A percentile compares a stretch with the other conserved stretches of the same genome.
Evolutionary conservation across 2,888 invertebrate genomes (phyloP).

Genomic region (Neoitamus cyanurus): DNA sequence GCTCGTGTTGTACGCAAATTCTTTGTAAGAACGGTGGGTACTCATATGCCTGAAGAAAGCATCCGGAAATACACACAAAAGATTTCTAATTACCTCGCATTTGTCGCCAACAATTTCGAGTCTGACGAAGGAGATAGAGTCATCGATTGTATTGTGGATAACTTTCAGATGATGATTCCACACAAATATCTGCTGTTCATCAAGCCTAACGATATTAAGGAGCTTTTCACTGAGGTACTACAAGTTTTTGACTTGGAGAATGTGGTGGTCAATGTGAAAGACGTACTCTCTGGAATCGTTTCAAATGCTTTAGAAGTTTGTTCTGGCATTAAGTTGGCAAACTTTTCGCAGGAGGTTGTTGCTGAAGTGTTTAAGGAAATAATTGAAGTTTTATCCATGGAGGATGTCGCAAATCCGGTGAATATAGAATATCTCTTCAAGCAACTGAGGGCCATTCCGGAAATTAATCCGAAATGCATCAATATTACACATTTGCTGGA

Average conservation of each 20-base stretch:
- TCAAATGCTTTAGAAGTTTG: constrained; percentile 45
- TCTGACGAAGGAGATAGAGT: constrained; percentile 61
- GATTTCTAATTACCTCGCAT: constrained; percentile 61
- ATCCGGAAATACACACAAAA: constrained; percentile 61
- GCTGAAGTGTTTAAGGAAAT: constrained; percentile 49
- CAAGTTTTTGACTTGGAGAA: constrained; percentile 59
- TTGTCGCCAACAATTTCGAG: constrained; percentile 62
- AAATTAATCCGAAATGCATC: constrained; percentile 60
- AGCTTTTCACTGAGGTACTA: constrained; percentile 61
- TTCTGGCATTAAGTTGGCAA: not conserved
- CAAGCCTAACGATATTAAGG: constrained; percentile 58
- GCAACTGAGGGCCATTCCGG: constrained; percentile 57
- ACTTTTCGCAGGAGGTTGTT: constrained; percentile 47
- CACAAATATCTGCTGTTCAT: constrained; percentile 61
- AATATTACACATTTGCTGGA: constrained; percentile 58
- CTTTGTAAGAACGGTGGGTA: constrained; percentile 58
- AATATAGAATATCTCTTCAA: constrained; percentile 55
- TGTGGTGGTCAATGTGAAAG: constrained; percentile 60
- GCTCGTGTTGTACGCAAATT: constrained; percentile 61
- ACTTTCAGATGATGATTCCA: constrained; percentile 61
- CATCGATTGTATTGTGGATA: constrained; percentile 60
- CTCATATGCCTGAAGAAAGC: constrained; percentile 57
- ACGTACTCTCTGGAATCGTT: constrained; percentile 52
- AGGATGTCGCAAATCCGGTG: constrained; percentile 40
- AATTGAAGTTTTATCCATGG: constrained; percentile 51